Base-by-base conservation (phyloP, 2,797 vertebrate genomes). In the Podarcis lilfordi region DNA sequence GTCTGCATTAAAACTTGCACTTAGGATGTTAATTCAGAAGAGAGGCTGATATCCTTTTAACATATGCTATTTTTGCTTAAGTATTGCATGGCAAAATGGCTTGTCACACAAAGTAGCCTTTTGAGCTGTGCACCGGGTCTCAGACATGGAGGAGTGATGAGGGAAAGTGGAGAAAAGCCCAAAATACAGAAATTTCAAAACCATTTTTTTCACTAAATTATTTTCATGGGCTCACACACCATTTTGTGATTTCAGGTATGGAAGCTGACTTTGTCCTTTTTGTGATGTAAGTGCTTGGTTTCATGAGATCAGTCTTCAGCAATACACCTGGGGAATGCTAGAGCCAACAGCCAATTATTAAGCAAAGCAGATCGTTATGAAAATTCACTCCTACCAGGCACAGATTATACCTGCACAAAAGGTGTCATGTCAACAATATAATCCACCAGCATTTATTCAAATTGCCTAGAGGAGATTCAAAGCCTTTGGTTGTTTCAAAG, bases 101-200 rank as follows among this genome's bases (percentile, higher is more conserved):
- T 92, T 93, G 88, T 91, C 40, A 93, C 86, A 86, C 55, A 91
- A 90, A 94, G 80, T 91, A 43, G 81, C 89, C 86, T 92, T 94
- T 84, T 93, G 86, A 94, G 94, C 85, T 91, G 80, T 86, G 75
- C 29, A 87, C 90, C 77, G 69, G 2, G 81, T 90, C 91, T 90
- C 87, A 80, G 29, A 88, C 78, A 92, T 4, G 25, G 87, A 91
- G 81, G 90, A 86, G 92, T 88, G 95, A 88, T 86, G 91, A 91
- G 89, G 80, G 82, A 64, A 1, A 78, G 80, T 45, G 82, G 90
- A 79, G 90, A 94, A 95, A 84, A 55, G 13, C 50, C 50, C 50
- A 4, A 55, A 55, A 15, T 3, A 55, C 4, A 29, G 68, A 72
- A 55, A 72, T 84, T 45, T 72, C 27, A 32, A 32, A 55, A 55